Conservation (phyloP, 1,140 invertebrate genomes). For the Neelides sp. region DNA sequence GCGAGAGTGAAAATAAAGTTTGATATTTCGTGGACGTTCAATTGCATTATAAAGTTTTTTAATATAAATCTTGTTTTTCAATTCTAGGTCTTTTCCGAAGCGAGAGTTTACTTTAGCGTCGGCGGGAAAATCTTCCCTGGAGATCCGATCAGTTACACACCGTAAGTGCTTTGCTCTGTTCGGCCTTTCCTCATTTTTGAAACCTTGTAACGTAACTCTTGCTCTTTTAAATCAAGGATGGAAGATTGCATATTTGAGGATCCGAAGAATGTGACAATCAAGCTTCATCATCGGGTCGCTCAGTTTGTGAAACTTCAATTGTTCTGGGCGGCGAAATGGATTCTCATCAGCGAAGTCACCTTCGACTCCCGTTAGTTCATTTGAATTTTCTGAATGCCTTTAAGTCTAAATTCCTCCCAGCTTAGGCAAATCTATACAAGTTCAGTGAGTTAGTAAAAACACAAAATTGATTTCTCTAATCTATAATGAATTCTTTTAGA, state of each 20-base stretch:
- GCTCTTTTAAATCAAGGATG: slow-evolving; percentile 38
- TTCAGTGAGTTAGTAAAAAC: no score
- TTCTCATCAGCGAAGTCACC: slow-evolving; percentile 75
- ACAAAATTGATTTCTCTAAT: no score
- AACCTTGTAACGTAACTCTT: no score
- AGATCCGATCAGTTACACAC: slow-evolving; percentile 57
- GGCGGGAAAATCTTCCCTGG: slow-evolving; percentile 61
- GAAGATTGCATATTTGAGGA: slow-evolving; percentile 70
- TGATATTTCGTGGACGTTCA: no score
- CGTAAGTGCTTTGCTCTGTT: slow-evolving; percentile 30
- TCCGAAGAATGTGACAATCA: slow-evolving; percentile 67
- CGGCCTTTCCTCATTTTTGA: no score
- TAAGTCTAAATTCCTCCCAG: no score
- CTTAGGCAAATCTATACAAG: no score
- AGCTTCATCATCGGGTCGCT: slow-evolving; percentile 67
- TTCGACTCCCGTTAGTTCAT: slow-evolving; percentile 61
- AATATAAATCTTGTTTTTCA: no score
- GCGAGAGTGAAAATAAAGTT: no score
- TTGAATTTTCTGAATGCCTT: no score
- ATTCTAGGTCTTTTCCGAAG: slow-evolving; percentile 59
- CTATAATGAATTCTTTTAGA: no score
- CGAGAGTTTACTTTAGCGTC: slow-evolving; percentile 66
- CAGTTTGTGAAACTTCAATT: slow-evolving; percentile 66
- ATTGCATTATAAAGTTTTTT: no score
- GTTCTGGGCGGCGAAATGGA: slow-evolving; percentile 70